phyloP scores from a whole-genome alignment of 2,113 vertebrate species.

The Phoenicopterus ruber region DNA sequence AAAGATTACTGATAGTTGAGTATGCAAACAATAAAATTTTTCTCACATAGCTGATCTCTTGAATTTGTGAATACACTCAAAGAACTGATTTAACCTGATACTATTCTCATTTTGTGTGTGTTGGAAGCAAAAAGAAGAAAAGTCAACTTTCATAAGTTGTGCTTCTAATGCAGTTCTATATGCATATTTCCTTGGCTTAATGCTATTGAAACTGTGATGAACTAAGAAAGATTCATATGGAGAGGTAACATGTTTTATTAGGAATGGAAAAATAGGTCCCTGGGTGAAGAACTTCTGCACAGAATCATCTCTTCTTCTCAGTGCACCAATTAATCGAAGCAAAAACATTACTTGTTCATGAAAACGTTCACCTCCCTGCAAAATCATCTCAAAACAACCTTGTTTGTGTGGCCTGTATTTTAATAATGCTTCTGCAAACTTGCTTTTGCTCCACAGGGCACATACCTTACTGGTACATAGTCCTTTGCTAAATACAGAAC shows the following conservation, averaged over 20 bases:
- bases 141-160: neutral
- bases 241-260: neutral
- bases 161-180: neutral
- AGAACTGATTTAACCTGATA: neutral
- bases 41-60: neutral
- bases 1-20: neutral
- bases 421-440: neutral
- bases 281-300: neutral
- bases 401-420: neutral
- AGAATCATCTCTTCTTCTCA: neutral
- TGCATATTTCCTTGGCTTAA: neutral
- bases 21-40: neutral
- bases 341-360: neutral
- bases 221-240: neutral
- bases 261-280: neutral
- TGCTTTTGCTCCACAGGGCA: neutral
- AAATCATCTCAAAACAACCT: neutral
- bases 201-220: neutral
- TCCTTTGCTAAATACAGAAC: neutral
- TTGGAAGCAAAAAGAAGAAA: neutral
- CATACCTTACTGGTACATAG: neutral
- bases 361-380: neutral
- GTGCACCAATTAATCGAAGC: rapidly evolving
- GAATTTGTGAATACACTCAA: neutral
- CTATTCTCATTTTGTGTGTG: neutral